Base-by-base conservation (phyloP, 2,888 invertebrate species). In the Lasioglossum lativentre region DNA sequence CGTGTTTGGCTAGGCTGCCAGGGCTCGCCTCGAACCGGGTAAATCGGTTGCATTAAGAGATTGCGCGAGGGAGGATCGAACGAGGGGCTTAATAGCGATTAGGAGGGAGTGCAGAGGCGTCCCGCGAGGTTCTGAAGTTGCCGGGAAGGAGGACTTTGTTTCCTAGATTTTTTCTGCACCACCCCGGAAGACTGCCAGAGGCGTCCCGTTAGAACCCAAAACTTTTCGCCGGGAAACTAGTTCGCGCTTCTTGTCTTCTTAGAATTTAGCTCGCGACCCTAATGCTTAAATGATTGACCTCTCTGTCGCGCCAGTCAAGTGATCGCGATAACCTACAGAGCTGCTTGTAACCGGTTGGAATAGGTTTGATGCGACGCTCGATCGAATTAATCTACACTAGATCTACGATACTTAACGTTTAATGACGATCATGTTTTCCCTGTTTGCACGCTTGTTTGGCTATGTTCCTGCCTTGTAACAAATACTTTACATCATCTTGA, bases 1-100 rank as follows among this genome's bases (percentile, higher is more conserved):
- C 71, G 71, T 56, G 52, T 59, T 70, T 27, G 27, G 16, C 42
- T 27, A 30, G 45, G 34, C 42, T 52, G 40, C 68, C 66, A 14
- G 10, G n/a, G 59, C n/a, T 42, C 23, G 10, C 79, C 4, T 63
- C 38, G 77, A 27, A 70, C 16, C 71, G 75, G 40, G 59, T 66
- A 42, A 78, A 75, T 80, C 80, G 71, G 68, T 75, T 56, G 75
- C 80, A 78, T 81, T 81, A 81, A 47, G 56, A 72, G 75, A 72
- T 81, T 81, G 59, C 70, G 10, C 56, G 45, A 74, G 45, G 68
- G 38, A 47, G 73, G 27, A 68, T 34, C 75, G 34, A 70, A 27
- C n/a, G 56, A 34, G 66, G 1, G 72, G 74, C 5, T 73, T 30
- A 42, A 45, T 45, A 10, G 45, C 71, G 45, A 42, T 71, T 27